Conservation (phyloP, 2,888 invertebrate genomes). For the Trachelus iudaicus region DNA sequence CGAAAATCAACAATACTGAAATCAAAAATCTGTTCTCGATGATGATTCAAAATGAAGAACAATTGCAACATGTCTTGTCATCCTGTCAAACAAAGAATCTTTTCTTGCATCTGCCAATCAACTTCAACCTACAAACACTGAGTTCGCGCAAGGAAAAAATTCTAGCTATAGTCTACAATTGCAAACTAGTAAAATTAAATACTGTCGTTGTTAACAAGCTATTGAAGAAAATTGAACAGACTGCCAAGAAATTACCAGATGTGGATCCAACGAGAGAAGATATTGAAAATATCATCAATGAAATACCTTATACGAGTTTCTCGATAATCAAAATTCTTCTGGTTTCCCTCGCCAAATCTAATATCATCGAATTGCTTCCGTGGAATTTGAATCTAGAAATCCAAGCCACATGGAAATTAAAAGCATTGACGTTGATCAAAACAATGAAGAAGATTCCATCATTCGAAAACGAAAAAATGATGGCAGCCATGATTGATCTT, state of each 20-base stretch:
- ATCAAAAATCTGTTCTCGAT: slow-evolving; percentile 13
- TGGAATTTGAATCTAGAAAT: slow-evolving; percentile 15
- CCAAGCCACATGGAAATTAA: no score
- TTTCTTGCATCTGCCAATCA: slow-evolving; percentile 13
- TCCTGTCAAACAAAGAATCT: slow-evolving; percentile 6
- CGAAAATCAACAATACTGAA: slow-evolving; percentile 14
- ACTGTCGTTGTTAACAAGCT: slow-evolving; percentile 8
- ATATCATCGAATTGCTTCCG: slow-evolving; percentile 12
- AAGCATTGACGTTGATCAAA: no score
- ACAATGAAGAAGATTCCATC: no score
- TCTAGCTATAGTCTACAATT: no score
- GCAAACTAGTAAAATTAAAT: no score
- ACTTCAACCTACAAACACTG: slow-evolving; percentile 9
- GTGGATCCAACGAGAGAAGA: slow-evolving; percentile 8
- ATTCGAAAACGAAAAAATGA: no score
- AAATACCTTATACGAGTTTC: slow-evolving; percentile 4
- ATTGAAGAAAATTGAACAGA: slow-evolving; percentile 1
- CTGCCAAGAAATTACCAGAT: slow-evolving; percentile 1
- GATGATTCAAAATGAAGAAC: background rate
- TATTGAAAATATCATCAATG: slow-evolving; percentile 5
- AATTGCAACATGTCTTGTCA: background rate
- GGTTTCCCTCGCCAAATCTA: background rate
- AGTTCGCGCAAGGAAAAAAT: no score
- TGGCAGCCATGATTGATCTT: no score
- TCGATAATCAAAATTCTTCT: no score